Percentiles rank a stretch among this genome's conserved stretches.
Conservation (phyloP, 1,140 invertebrate genomes). For the Drosophila nikananu region DNA sequence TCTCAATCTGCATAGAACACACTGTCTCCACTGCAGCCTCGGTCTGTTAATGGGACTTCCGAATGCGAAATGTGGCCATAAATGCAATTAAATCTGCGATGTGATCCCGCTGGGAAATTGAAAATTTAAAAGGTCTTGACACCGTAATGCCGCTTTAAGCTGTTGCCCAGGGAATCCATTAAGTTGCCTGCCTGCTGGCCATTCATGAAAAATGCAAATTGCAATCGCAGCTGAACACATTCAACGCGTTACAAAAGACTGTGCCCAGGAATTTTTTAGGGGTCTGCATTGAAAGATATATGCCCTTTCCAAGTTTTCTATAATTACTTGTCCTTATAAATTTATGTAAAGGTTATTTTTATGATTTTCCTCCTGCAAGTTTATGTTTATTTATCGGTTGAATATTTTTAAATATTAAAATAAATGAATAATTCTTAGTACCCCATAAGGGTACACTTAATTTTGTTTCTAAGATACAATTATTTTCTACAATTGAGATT, state of each 20-base stretch:
- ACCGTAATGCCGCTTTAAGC: constrained; percentile 40
- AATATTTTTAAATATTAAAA: too few species aligned
- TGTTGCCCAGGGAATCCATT: constrained; percentile 43
- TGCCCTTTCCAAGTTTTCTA: constrained; percentile 4
- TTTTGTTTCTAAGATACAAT: too few species aligned
- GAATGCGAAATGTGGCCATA: constrained; percentile 22
- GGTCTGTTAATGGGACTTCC: constrained; percentile 12
- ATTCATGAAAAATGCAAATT: constrained; percentile 48
- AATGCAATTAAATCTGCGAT: constrained; percentile 51
- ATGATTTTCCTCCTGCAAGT: too few species aligned
- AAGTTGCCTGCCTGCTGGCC: constrained; percentile 12
- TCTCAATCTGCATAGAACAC: constrained; percentile 16
- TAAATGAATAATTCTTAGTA: too few species aligned
- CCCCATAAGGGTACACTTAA: too few species aligned
- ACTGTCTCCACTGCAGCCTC: not conserved
- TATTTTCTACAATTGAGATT: too few species aligned
- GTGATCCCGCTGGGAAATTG: constrained; percentile 31
- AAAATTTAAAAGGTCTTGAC: constrained; percentile 54
- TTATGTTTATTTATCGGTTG: too few species aligned
- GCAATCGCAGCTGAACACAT: constrained; percentile 42
- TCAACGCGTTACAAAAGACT: constrained; percentile 21
- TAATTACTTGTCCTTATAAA: not conserved
- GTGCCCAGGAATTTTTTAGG: not conserved
- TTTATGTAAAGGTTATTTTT: too few species aligned
- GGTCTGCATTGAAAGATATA: not conserved